A percentile compares a stretch with the other conserved stretches of the same genome.
Evolutionary conservation across 2,888 invertebrate genomes (phyloP).

Genomic region (Byasa hedistus): DNA sequence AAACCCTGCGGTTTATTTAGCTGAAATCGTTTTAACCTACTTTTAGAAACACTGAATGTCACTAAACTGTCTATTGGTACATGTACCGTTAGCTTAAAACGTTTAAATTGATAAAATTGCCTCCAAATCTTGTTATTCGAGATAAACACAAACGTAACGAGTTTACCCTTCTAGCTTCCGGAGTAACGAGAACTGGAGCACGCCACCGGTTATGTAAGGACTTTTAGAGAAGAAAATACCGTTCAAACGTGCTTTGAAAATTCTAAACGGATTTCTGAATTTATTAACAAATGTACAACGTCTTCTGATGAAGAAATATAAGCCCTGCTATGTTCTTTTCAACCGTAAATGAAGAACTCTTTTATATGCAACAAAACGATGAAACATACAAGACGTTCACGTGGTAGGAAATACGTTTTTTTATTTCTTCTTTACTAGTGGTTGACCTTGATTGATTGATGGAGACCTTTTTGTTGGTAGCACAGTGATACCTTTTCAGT

Average conservation of each 20-base stretch:
- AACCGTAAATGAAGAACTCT: not conserved
- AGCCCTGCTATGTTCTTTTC: not conserved
- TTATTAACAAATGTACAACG: not conserved
- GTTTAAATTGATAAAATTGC: not conserved
- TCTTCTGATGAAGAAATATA: not conserved
- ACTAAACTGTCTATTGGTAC: not conserved
- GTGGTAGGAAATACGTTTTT: no score
- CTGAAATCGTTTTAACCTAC: no score
- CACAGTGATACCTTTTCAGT: no score
- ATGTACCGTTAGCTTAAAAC: not conserved
- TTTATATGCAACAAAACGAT: no score
- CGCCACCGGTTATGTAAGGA: not conserved
- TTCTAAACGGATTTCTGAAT: not conserved
- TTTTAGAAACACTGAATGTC: no score
- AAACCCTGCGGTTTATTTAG: no score
- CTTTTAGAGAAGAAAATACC: not conserved
- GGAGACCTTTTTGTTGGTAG: no score
- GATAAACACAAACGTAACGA: constrained; percentile 5
- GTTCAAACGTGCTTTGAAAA: not conserved
- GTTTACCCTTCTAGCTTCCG: not conserved
- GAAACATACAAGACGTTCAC: no score
- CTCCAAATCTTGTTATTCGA: not conserved
- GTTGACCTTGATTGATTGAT: no score
- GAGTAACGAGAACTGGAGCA: not conserved
- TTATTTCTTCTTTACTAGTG: no score